Conservation (phyloP, 1,140 invertebrate genomes). For the Antheraea pernyi region DNA sequence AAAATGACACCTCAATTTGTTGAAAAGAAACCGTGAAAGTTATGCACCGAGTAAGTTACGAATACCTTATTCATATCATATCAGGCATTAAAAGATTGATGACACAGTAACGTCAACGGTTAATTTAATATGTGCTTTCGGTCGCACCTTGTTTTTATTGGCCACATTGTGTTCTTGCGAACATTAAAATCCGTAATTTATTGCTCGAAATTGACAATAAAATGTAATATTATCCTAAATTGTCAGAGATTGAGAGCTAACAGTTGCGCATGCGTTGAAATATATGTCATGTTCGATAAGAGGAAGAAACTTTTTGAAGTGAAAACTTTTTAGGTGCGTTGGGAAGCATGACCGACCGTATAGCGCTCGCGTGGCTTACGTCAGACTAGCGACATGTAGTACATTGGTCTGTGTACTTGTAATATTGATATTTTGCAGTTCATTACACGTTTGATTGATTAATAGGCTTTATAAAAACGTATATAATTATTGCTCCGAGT, state of each 20-base stretch:
- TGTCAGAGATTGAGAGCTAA: conserved; percentile 37
- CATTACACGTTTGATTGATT: too few species aligned
- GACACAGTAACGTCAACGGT: conserved; percentile 48
- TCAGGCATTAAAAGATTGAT: conserved; percentile 51
- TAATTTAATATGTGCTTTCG: conserved; percentile 52
- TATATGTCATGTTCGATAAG: conserved; percentile 15
- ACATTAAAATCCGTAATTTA: conserved; percentile 19
- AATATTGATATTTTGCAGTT: too few species aligned
- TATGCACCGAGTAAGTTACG: conserved; percentile 42
- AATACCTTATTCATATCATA: conserved; percentile 48
- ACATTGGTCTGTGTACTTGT: too few species aligned
- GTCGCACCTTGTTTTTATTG: conserved; percentile 20
- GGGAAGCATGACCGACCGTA: too few species aligned
- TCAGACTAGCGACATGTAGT: too few species aligned
- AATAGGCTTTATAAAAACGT: too few species aligned
- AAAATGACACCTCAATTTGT: conserved; percentile 64
- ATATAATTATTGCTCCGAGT: too few species aligned
- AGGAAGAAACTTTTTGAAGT: conserved; percentile 13
- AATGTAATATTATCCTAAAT: conserved; percentile 31
- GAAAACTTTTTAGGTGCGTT: too few species aligned
- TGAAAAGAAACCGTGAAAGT: conserved; percentile 8
- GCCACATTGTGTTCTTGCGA: conserved; percentile 22
- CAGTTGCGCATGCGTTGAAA: conserved; percentile 18
- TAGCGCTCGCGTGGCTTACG: too few species aligned
- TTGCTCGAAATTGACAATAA: conserved; percentile 22